Evolutionary conservation across 2,797 vertebrate genomes (phyloP).

Genomic region (Morus bassanus): DNA sequence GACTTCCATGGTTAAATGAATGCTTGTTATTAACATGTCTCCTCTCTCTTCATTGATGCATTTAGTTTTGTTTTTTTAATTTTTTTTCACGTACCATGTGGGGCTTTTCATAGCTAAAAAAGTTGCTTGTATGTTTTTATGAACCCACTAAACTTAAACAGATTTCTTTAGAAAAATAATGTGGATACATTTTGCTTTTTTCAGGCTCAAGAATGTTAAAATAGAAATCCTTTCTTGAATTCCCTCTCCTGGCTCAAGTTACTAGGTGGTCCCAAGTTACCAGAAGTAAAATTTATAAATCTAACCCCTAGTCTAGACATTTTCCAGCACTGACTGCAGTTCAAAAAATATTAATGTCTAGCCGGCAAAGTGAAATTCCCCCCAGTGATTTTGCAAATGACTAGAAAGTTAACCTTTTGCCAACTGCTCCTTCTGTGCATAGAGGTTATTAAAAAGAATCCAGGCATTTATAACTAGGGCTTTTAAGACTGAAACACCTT

Average conservation of each 20-base stretch:
- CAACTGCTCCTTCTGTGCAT: slow-evolving; percentile 80
- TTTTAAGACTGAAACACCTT: slow-evolving; percentile 84
- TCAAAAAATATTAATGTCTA: slow-evolving; percentile 88
- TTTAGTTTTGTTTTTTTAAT: slow-evolving; percentile 49
- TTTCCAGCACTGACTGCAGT: slow-evolving; percentile 87
- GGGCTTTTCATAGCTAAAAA: slow-evolving; percentile 73
- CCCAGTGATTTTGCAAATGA: slow-evolving; percentile 81
- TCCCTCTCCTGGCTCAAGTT: slow-evolving; percentile 86
- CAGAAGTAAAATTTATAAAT: slow-evolving; percentile 93
- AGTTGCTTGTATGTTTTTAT: slow-evolving; percentile 80
- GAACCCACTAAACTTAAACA: slow-evolving; percentile 83
- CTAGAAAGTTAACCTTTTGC: slow-evolving; percentile 86
- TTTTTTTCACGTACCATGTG: slow-evolving; percentile 26
- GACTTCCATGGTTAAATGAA: background rate
- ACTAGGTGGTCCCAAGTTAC: slow-evolving; percentile 91
- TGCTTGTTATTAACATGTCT: slow-evolving; percentile 59
- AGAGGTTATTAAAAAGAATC: slow-evolving; percentile 83
- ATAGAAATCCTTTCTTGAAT: slow-evolving; percentile 87
- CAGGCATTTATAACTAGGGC: slow-evolving; percentile 79
- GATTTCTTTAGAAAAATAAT: slow-evolving; percentile 82
- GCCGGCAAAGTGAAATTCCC: slow-evolving; percentile 84
- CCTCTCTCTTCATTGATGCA: slow-evolving; percentile 61
- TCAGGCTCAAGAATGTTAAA: slow-evolving; percentile 81
- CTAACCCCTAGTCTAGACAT: slow-evolving; percentile 91
- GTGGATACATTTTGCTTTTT: slow-evolving; percentile 81